Percentiles rank a stretch among this genome's conserved stretches.
Evolutionary conservation across 2,113 vertebrate genomes (phyloP).

Genomic region (Otis tarda): DNA sequence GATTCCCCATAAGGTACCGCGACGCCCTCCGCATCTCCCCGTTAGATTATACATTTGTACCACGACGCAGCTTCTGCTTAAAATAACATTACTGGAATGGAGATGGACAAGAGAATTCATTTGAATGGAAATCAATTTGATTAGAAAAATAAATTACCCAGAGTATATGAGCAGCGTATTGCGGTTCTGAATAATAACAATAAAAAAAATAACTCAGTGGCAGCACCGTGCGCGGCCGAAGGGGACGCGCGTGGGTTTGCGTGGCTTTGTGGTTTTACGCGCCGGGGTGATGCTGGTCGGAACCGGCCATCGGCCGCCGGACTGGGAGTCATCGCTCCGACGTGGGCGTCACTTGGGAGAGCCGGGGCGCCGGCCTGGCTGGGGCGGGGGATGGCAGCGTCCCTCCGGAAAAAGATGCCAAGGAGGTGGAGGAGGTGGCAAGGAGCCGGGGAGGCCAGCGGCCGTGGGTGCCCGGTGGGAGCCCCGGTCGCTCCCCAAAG

Average conservation of each 20-base stretch:
- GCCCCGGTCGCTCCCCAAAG: neutral
- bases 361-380: fast-evolving
- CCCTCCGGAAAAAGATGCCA: neutral
- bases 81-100: constrained; percentile 70
- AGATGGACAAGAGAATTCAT: constrained; percentile 51
- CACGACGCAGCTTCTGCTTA: constrained; percentile 22
- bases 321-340: fast-evolving
- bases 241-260: fast-evolving
- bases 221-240: neutral
- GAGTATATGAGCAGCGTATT: constrained; percentile 24
- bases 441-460: neutral
- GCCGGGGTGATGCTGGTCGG: neutral
- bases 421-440: neutral
- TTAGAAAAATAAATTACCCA: constrained; percentile 59
- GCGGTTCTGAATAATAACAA: neutral
- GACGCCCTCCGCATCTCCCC: constrained; percentile 42
- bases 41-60: constrained; percentile 52
- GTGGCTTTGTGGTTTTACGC: neutral
- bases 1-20: constrained; percentile 6
- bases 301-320: fast-evolving
- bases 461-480: fast-evolving
- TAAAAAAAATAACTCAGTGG: neutral
- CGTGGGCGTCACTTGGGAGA: neutral
- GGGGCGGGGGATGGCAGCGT: neutral
- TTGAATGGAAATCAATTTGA: constrained; percentile 69